phyloP scores from a whole-genome alignment of 2,888 invertebrate species.

The Apamea anceps region DNA sequence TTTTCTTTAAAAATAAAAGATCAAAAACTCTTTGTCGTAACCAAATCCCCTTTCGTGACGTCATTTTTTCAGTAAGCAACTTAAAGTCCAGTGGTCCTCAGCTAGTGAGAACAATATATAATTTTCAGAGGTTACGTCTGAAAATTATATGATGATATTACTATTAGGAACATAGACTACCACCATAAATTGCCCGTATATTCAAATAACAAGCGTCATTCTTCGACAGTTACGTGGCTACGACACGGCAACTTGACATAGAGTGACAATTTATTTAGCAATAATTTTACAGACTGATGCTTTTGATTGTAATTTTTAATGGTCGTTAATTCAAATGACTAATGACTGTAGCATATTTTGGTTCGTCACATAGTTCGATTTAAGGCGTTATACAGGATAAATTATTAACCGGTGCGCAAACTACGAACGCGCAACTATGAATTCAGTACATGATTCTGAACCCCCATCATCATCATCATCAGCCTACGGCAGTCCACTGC shows the following conservation, averaged over 20 bases:
- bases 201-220: neutral
- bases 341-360: neutral
- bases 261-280: neutral
- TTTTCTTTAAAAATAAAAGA: neutral
- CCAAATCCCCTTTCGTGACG: conserved; percentile 3
- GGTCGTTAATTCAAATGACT: neutral
- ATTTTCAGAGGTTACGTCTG: too few species aligned
- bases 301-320: neutral
- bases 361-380: neutral
- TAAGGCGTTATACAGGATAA: too few species aligned
- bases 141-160: neutral
- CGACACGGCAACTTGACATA: neutral
- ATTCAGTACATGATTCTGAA: too few species aligned
- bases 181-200: neutral
- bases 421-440: too few species aligned
- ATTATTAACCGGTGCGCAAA: too few species aligned
- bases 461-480: too few species aligned
- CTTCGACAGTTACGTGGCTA: neutral
- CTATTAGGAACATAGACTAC: neutral
- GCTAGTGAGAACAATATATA: too few species aligned
- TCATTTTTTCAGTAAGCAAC: conserved; percentile 28
- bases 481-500: too few species aligned
- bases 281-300: neutral
- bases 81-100: conserved; percentile 12
- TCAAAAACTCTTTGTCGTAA: neutral